Conservation (phyloP, 1,140 invertebrate species). For the Agrypnia vestita region DNA sequence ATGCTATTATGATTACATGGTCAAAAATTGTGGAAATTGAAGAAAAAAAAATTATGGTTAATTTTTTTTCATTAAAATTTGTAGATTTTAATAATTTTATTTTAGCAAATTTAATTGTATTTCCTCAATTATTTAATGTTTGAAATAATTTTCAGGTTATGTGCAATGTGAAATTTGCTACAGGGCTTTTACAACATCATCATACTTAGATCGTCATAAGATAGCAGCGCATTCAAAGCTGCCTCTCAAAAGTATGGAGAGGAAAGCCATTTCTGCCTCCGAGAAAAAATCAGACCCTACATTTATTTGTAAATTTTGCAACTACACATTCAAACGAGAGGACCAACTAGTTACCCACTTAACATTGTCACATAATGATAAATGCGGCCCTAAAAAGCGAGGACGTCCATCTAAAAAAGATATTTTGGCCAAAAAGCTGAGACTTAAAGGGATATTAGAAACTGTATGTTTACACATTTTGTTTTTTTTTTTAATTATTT, state of each 20-base stretch:
- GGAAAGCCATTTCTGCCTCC: slow-evolving; percentile 3
- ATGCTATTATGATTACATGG: too few relatives aligned
- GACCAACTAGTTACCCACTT: slow-evolving; percentile 53
- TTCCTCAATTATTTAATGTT: not conserved
- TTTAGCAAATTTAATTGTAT: too few relatives aligned
- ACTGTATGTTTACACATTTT: slow-evolving; percentile 43
- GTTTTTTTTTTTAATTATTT: not conserved
- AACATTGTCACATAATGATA: slow-evolving; percentile 52
- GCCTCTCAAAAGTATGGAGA: slow-evolving; percentile 16
- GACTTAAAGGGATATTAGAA: slow-evolving; percentile 56
- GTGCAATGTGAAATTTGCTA: slow-evolving; percentile 55
- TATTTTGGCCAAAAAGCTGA: slow-evolving; percentile 50
- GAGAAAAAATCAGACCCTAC: slow-evolving; percentile 24
- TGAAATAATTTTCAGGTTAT: slow-evolving; percentile 37
- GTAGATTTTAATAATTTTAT: too few relatives aligned
- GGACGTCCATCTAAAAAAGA: slow-evolving; percentile 60
- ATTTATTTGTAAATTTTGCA: slow-evolving; percentile 52
- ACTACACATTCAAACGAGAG: slow-evolving; percentile 51
- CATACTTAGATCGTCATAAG: slow-evolving; percentile 52
- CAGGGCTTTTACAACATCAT: slow-evolving; percentile 45
- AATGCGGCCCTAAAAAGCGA: slow-evolving; percentile 51
- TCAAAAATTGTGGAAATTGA: too few relatives aligned
- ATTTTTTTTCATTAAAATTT: not conserved
- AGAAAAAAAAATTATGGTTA: too few relatives aligned
- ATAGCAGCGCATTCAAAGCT: slow-evolving; percentile 48